Conservation (phyloP, 2,888 invertebrate species). For the Pseudococcus jackbeardsleyi region DNA sequence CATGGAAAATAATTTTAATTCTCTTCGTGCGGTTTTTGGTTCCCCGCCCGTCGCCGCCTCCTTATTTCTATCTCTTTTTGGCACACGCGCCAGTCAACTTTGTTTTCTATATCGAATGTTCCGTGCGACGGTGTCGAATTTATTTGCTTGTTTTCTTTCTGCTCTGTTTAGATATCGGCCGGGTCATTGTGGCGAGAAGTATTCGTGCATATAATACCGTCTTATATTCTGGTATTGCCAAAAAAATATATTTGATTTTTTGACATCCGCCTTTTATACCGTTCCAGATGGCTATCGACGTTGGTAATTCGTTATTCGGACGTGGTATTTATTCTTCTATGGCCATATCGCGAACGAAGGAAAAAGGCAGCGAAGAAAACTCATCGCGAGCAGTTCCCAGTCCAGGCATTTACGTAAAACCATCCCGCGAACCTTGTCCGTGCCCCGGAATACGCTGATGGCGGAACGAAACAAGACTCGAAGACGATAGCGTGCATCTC, state of each 20-base stretch:
- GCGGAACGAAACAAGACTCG: not conserved
- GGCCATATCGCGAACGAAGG: not conserved
- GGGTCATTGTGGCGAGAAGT: not conserved
- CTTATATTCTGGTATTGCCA: not conserved
- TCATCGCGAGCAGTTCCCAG: not conserved
- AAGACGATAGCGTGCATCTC: not conserved
- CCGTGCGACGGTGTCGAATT: not conserved
- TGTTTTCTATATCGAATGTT: not conserved
- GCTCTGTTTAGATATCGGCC: not conserved
- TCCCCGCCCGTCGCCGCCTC: not conserved
- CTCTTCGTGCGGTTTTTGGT: slow-evolving; percentile 17
- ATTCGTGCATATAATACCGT: not conserved
- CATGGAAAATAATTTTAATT: slow-evolving; percentile 52
- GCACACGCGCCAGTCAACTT: not conserved
- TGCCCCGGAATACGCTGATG: too few relatives aligned
- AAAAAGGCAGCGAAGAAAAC: too few relatives aligned
- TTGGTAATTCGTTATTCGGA: slow-evolving; percentile 24
- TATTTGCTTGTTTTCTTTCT: slow-evolving; percentile 8
- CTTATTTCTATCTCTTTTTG: not conserved
- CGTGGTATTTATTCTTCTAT: not conserved
- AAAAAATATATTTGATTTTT: slow-evolving; percentile 15
- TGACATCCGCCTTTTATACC: slow-evolving; percentile 30
- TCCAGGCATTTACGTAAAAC: not conserved
- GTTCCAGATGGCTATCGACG: slow-evolving; percentile 33
- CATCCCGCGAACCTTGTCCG: not conserved